Evolutionary conservation across 2,113 vertebrate genomes (phyloP).

Genomic region (Notarius quadriscutis): DNA sequence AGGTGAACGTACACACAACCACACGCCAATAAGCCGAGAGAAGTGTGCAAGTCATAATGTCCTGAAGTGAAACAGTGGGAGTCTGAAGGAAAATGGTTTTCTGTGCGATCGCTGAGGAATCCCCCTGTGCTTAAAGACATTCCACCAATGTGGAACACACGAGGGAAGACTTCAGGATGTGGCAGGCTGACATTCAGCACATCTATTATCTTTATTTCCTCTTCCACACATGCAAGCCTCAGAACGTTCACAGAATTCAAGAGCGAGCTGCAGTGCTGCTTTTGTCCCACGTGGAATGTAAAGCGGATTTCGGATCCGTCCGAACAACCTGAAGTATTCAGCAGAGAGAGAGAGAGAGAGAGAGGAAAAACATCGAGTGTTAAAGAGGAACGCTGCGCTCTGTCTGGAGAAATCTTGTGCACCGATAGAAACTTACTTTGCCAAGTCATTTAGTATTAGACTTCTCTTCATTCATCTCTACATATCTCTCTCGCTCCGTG

Average conservation of each 20-base stretch:
- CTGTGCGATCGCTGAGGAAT: neutral
- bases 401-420: neutral
- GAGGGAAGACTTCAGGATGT: neutral
- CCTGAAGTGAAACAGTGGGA: neutral
- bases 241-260: neutral
- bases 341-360: neutral
- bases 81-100: neutral
- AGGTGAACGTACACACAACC: neutral
- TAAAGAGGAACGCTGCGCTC: neutral
- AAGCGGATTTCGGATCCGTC: no score
- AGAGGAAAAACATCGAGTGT: neutral
- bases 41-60: neutral
- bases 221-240: neutral
- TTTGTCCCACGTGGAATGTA: neutral
- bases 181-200: neutral
- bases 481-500: conserved; percentile 7
- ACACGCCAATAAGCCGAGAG: neutral
- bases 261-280: neutral
- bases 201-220: neutral
- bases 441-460: conserved; percentile 32
- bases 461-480: conserved; percentile 23
- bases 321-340: neutral
- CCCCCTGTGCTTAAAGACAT: neutral
- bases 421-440: conserved; percentile 8
- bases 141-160: neutral